phyloP scores from a whole-genome alignment of 2,797 vertebrate genomes.

The Neomorphus geoffroyi region DNA sequence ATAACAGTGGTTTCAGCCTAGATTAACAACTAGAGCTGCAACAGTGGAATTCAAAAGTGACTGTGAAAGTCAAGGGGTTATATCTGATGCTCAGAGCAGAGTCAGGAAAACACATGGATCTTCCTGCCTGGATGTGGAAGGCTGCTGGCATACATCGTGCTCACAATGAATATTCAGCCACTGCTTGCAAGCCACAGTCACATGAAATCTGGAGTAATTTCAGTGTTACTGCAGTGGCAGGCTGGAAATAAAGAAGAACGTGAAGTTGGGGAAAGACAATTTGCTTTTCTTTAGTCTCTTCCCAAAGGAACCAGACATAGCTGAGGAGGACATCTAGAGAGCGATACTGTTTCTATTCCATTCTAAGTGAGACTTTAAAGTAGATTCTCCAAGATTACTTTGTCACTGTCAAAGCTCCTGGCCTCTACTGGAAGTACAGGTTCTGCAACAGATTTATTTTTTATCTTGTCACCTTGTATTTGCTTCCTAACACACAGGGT shows the following conservation, averaged over 20 bases:
- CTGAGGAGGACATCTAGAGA: background rate
- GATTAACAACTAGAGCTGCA: background rate
- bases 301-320: background rate
- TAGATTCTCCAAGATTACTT: background rate
- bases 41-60: background rate
- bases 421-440: background rate
- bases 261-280: fast-evolving
- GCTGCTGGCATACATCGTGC: fast-evolving
- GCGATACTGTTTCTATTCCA: background rate
- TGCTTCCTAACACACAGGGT: background rate
- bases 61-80: background rate
- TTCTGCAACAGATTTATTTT: background rate
- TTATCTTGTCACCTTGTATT: background rate
- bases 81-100: background rate
- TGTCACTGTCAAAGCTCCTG: background rate
- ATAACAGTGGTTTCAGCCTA: background rate
- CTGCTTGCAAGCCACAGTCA: background rate
- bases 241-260: background rate
- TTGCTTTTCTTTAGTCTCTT: background rate
- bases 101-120: background rate
- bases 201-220: fast-evolving
- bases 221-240: background rate
- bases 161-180: fast-evolving
- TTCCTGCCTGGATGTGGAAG: background rate
- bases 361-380: background rate